Conservation (phyloP, 2,797 vertebrate species). For the Psittacula derbiana region DNA sequence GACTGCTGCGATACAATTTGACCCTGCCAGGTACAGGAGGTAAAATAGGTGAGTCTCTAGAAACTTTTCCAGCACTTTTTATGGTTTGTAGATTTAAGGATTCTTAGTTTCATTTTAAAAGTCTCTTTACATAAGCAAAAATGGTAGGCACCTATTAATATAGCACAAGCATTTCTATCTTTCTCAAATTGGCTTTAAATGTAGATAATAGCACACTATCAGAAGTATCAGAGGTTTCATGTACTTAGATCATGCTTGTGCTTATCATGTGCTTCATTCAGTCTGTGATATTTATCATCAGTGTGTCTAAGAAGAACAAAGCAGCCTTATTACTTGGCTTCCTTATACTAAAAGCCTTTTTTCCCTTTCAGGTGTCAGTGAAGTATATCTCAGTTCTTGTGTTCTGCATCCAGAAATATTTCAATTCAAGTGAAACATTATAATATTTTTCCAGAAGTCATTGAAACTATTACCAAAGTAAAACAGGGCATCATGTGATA, state of each 20-base stretch:
- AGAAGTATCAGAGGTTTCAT: conserved; percentile 10
- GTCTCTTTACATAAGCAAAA: conserved; percentile 12
- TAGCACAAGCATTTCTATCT: not conserved
- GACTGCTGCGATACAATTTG: not conserved
- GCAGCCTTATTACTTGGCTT: conserved; percentile 50
- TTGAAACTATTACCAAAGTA: conserved; percentile 52
- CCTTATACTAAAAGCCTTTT: conserved; percentile 48
- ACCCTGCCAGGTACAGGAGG: not conserved
- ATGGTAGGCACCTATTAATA: not conserved
- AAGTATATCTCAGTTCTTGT: conserved; percentile 46
- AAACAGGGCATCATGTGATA: conserved; percentile 23
- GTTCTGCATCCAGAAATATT: conserved; percentile 60
- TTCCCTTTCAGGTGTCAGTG: conserved; percentile 38
- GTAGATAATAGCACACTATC: conserved; percentile 12
- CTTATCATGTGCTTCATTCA: conserved; percentile 47
- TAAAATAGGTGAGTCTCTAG: not conserved
- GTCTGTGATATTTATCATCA: conserved; percentile 51
- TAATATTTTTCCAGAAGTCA: conserved; percentile 40
- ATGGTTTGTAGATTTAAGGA: not conserved
- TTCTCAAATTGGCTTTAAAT: not conserved
- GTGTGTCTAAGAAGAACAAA: conserved; percentile 62
- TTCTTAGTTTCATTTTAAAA: conserved; percentile 3
- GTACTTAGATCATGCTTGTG: conserved; percentile 25
- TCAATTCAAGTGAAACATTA: conserved; percentile 61
- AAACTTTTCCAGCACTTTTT: not conserved